These are phyloP conservation scores for Phrixothrix hirtus DNA, from an alignment of 2,888 invertebrate species.

Conservation along the genomic window DNA sequence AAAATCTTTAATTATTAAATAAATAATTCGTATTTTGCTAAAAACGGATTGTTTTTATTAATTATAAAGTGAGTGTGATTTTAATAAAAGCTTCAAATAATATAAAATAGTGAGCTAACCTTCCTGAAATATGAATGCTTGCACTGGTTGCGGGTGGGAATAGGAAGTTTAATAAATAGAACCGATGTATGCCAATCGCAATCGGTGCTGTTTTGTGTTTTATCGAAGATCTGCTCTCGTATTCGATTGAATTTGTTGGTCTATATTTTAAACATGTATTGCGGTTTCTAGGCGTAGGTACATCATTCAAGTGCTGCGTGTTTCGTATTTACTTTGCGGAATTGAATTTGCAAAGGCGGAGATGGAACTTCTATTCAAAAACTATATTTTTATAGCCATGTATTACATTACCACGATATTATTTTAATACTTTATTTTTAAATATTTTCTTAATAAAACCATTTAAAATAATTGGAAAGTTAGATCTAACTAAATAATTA, in stretches of 20 bases:
- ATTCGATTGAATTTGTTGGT: conserved; percentile 37
- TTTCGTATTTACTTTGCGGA: conserved; percentile 19
- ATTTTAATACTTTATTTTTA: too few relatives aligned
- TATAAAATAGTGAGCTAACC: conserved; percentile 33
- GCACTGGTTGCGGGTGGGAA: conserved; percentile 27
- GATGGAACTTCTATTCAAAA: conserved; percentile 15
- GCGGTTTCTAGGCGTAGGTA: conserved; percentile 22
- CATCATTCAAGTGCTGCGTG: conserved; percentile 21
- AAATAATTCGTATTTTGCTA: too few relatives aligned
- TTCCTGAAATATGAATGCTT: conserved; percentile 12
- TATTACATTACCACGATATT: too few relatives aligned
- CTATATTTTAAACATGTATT: conserved; percentile 31
- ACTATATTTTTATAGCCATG: neutral
- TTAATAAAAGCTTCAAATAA: too few relatives aligned
- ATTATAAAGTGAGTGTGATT: too few relatives aligned
- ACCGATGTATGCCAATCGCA: conserved; percentile 37
- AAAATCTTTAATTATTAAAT: too few relatives aligned
- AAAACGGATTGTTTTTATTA: too few relatives aligned
- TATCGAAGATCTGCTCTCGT: conserved; percentile 38
- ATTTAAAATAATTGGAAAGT: too few relatives aligned
- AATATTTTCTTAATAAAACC: too few relatives aligned
- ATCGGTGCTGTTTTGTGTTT: conserved; percentile 38
- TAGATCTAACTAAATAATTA: too few relatives aligned
- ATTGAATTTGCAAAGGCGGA: conserved; percentile 24
- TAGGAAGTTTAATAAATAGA: conserved; percentile 32